Conservation (phyloP, 92 coral and sea anemone species). For the Epizoanthus rinbou region DNA sequence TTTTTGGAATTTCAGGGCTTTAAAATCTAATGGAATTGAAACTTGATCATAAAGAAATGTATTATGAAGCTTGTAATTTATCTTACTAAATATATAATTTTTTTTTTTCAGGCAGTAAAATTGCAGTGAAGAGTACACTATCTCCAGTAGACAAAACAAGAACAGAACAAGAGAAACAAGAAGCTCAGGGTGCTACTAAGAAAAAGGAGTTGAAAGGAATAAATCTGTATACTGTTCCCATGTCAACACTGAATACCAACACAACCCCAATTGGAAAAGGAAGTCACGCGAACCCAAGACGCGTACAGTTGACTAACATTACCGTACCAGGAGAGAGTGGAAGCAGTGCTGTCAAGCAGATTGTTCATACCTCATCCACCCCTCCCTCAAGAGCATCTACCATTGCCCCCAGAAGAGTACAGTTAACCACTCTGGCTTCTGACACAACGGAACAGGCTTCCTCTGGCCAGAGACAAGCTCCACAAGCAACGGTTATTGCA, state of each 20-base stretch:
- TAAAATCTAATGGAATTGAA: too few relatives aligned
- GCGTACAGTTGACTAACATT: conserved; percentile 25
- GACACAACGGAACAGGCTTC: neutral
- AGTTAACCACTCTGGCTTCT: conserved; percentile 31
- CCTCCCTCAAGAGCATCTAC: neutral
- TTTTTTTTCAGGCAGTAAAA: neutral
- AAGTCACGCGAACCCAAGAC: conserved; percentile 48
- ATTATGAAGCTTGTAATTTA: too few relatives aligned
- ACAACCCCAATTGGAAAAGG: conserved; percentile 60
- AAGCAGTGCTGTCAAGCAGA: neutral
- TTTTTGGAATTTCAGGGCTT: too few relatives aligned
- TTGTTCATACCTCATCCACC: neutral
- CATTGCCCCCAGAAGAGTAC: conserved; percentile 43
- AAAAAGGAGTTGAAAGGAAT: conserved; percentile 69
- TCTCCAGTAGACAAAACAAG: conserved; percentile 39
- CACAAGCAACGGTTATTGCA: neutral
- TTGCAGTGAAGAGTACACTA: neutral
- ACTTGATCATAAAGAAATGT: too few relatives aligned
- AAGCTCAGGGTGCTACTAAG: conserved; percentile 20
- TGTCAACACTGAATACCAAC: conserved; percentile 44
- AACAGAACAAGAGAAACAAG: conserved; percentile 36
- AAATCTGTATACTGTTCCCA: conserved; percentile 67
- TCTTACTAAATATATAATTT: too few relatives aligned
- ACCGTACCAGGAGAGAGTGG: conserved; percentile 1
- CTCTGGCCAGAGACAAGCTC: neutral